Base-by-base conservation (phyloP, 2,113 vertebrate species). In the Recurvirostra avosetta region DNA sequence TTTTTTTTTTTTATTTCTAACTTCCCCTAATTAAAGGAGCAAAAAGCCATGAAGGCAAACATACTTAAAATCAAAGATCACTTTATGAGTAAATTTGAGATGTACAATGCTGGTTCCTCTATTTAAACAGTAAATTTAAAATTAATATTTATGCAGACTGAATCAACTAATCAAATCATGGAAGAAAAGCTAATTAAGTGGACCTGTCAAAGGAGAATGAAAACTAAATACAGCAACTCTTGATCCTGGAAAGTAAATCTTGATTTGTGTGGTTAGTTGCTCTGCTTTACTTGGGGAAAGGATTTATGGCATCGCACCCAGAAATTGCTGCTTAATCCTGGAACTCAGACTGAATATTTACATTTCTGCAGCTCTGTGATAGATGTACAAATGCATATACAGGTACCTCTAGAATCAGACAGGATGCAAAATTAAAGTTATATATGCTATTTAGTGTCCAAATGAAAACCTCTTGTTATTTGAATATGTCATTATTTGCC, bases 141-240 rank as follows among this genome's bases (percentile, higher is more conserved):
- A 88, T 53, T 2, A 95, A 94, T 95, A 87, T 86, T 87, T 89
- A 87, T 61, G 43, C 30, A 85, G 36, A 32, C 47, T 93, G 85
- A 96, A 82, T 79, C 45, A 94, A 59, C 76, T 77, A 63, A 89
- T 82, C 11, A 80, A 92, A 92, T 92, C 5, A 82, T 38, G 47
- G 21, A 83, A 86, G 56, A 80, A 87, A 96, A 95, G 14, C 29
- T 88, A 92, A 82, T 91, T 96, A 96, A 81, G 36, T 89, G 73
- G 62, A 61, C 40, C 30, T 82, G 80, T 85, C 86, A 94, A 88
- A 79, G 25, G 7, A 92, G 52, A 93, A 56, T 77, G 68, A 84
- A 32, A 70, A 53, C 40, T 94, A 83, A 94, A 85, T 41, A 79
- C 41, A 91, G 52, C 25, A 84, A 63, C 50, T 34, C 45, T 85